Evolutionary conservation across 2,113 vertebrate genomes (phyloP).

Genomic region (Setophaga kirtlandii): DNA sequence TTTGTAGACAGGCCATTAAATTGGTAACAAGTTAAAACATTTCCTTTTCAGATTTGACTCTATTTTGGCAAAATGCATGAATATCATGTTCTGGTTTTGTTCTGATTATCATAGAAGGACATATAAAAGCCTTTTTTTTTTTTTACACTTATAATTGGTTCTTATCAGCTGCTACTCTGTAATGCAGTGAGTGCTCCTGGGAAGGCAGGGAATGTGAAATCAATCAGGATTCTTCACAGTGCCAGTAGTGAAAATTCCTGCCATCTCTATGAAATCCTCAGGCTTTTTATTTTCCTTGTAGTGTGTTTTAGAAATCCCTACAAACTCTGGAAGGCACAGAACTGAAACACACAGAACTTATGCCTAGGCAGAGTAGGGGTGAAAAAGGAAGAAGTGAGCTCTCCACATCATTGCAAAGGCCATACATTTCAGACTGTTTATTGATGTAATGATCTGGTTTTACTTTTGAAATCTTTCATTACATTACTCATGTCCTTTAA

Average conservation of each 20-base stretch:
- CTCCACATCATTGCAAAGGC: background rate
- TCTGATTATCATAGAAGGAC: background rate
- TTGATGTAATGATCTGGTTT: background rate
- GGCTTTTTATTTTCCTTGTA: background rate
- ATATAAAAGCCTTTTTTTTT: background rate
- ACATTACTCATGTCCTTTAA: background rate
- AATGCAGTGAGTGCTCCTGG: accelerated
- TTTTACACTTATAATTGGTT: background rate
- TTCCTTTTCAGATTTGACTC: background rate
- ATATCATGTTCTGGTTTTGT: background rate
- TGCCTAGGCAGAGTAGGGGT: background rate
- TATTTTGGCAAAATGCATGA: background rate
- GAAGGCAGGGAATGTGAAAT: background rate
- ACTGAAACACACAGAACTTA: background rate
- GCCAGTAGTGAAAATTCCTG: background rate
- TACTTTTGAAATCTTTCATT: background rate
- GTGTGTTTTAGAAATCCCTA: background rate
- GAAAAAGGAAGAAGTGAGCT: background rate
- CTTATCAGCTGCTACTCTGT: background rate
- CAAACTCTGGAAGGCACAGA: background rate
- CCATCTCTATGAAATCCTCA: background rate
- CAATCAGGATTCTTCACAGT: background rate
- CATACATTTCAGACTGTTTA: background rate
- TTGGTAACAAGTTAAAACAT: background rate
- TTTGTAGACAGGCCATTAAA: background rate